Conservation (phyloP, 2,797 vertebrate genomes). For the Amblyopsis hoosieri region DNA sequence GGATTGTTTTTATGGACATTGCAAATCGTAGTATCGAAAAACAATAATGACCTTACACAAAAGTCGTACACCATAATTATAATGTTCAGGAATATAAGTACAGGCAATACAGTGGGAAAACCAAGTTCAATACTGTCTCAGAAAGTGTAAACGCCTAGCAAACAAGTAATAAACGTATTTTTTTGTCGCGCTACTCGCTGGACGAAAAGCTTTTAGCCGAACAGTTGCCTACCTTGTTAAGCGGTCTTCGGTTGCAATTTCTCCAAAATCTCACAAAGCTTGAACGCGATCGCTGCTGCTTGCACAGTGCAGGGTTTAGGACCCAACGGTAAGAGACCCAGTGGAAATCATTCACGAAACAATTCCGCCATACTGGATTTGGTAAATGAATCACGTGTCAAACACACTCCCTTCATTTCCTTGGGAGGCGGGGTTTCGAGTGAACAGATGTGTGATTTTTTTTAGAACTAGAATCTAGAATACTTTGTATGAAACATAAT, state of each 20-base stretch:
- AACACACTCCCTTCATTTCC: slow-evolving; percentile 55
- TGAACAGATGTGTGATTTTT: slow-evolving; percentile 42
- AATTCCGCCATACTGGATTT: slow-evolving; percentile 77
- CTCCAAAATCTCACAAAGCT: slow-evolving; percentile 5
- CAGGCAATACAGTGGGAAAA: background rate
- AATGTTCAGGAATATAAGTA: background rate
- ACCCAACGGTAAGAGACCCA: slow-evolving; percentile 55
- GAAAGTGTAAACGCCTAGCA: background rate
- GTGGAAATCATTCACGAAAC: slow-evolving; percentile 49
- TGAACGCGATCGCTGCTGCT: background rate
- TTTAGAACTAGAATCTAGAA: too few relatives aligned
- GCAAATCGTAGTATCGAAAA: background rate
- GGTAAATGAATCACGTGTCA: slow-evolving; percentile 71
- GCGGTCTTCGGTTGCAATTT: background rate
- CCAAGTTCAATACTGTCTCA: background rate
- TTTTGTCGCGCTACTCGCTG: slow-evolving; percentile 9
- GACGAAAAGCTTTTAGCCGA: background rate
- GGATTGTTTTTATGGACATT: background rate
- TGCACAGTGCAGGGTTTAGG: slow-evolving; percentile 40
- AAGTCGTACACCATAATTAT: background rate
- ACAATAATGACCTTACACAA: slow-evolving; percentile 31
- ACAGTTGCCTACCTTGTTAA: slow-evolving; percentile 22
- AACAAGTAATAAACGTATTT: slow-evolving; percentile 14
- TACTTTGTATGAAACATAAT: too few relatives aligned
- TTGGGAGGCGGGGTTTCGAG: slow-evolving; percentile 60